A percentile compares a stretch with the other conserved stretches of the same genome.
phyloP scores from a whole-genome alignment of 1,140 invertebrate species.

The Drosophila tropicalis region DNA sequence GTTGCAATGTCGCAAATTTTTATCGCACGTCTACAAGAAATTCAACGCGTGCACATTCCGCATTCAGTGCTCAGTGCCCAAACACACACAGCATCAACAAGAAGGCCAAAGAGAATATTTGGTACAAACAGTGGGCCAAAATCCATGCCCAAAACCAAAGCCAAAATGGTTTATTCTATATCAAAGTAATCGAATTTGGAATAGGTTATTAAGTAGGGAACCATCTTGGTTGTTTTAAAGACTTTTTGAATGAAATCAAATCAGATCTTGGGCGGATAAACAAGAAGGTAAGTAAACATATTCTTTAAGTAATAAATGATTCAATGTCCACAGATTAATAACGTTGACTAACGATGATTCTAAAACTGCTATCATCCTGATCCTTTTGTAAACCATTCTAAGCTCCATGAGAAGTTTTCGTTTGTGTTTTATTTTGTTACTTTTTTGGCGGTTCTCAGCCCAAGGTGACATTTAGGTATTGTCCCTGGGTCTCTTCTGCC shows the following conservation, averaged over 20 bases:
- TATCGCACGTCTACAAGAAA: constrained; percentile 82
- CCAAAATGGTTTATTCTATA: neutral
- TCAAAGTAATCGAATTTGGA: too few species aligned
- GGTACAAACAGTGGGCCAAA: constrained; percentile 23
- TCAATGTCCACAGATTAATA: too few species aligned
- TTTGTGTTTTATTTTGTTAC: neutral
- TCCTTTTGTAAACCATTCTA: too few species aligned
- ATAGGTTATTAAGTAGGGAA: too few species aligned
- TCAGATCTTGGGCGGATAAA: too few species aligned
- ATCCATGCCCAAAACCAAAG: neutral
- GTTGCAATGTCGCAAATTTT: constrained; percentile 82
- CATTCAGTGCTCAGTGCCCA: constrained; percentile 60
- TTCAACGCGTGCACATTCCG: constrained; percentile 80
- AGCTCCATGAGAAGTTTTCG: too few species aligned
- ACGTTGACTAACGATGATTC: too few species aligned
- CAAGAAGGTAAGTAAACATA: too few species aligned
- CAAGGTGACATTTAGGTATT: constrained; percentile 40
- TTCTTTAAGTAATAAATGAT: too few species aligned
- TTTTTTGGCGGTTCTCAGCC: neutral
- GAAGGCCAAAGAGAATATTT: constrained; percentile 8
- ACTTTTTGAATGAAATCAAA: too few species aligned
- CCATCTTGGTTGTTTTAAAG: too few species aligned
- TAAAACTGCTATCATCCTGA: too few species aligned
- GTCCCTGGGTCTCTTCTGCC: constrained; percentile 50
- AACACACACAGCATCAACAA: constrained; percentile 50